These are phyloP conservation scores for Montipora capricornis DNA, from an alignment of 64 coral and sea anemone species.

Conservation along the genomic window DNA sequence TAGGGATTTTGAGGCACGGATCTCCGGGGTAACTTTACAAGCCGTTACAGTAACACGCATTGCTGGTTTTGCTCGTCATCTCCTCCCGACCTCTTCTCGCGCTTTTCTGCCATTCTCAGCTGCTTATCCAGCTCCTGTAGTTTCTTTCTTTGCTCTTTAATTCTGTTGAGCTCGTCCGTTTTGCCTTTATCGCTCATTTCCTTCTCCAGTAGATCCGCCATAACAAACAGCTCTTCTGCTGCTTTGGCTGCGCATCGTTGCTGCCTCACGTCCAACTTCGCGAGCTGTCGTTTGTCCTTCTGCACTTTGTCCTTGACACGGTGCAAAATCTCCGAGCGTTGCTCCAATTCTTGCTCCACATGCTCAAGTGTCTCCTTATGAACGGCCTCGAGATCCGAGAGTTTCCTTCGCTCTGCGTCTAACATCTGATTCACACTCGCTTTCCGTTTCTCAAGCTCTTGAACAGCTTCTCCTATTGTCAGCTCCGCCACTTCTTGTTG, in stretches of 20 bases:
- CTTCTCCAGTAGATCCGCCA: conserved; percentile 96
- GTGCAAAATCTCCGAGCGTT: conserved; percentile 88
- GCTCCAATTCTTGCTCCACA: conserved; percentile 88
- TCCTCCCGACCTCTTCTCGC: conserved; percentile 68
- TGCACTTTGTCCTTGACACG: conserved; percentile 96
- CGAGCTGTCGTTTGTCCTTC: conserved; percentile 92
- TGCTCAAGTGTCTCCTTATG: conserved; percentile 97
- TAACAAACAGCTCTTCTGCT: conserved; percentile 94
- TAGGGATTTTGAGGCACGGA: not conserved
- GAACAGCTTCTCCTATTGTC: conserved; percentile 92
- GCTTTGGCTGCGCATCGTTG: conserved; percentile 92
- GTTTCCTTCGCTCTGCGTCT: conserved; percentile 80
- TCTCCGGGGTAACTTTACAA: not conserved
- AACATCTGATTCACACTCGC: conserved; percentile 80
- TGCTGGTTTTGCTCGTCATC: conserved; percentile 88
- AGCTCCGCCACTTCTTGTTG: conserved; percentile 95
- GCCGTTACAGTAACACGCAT: conserved; percentile 1
- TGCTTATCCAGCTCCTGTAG: conserved; percentile 96
- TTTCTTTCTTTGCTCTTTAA: conserved; percentile 93
- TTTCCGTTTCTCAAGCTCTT: conserved; percentile 93
- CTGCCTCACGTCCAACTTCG: conserved; percentile 95
- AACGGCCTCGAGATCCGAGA: conserved; percentile 83
- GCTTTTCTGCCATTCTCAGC: conserved; percentile 85
- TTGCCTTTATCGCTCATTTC: conserved; percentile 99
- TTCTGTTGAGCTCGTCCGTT: conserved; percentile 87